phyloP scores from a whole-genome alignment of 2,797 vertebrate genomes.

The Mormyrus proboscirostris region DNA sequence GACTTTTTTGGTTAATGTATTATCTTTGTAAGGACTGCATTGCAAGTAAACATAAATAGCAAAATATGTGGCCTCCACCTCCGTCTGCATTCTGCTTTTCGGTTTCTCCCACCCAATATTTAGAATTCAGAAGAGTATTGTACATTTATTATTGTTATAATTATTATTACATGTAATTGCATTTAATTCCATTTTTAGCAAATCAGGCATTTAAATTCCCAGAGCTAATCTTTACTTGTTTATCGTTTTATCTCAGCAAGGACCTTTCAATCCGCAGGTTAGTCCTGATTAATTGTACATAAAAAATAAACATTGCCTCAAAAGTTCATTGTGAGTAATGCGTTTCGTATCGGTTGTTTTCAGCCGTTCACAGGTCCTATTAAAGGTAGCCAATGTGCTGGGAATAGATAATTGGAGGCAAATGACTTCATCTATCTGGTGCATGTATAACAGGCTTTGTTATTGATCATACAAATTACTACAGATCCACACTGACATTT shows the following conservation, averaged over 20 bases:
- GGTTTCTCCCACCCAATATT: background rate
- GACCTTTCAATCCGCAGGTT: constrained; percentile 13
- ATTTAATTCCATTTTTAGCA: background rate
- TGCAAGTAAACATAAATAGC: background rate
- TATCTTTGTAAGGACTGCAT: background rate
- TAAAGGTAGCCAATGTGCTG: constrained; percentile 16
- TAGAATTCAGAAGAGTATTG: background rate
- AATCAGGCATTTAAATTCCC: background rate
- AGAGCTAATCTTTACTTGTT: background rate
- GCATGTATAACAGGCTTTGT: constrained; percentile 21
- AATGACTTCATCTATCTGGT: constrained; percentile 28
- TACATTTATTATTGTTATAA: constrained; percentile 1
- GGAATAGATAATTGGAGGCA: constrained; percentile 25
- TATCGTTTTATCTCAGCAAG: background rate
- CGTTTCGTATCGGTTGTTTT: constrained; percentile 14
- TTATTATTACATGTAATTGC: background rate
- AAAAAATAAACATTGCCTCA: constrained; percentile 29
- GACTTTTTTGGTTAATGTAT: background rate
- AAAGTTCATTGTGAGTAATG: constrained; percentile 27
- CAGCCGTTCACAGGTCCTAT: constrained; percentile 18
- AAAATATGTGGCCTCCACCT: background rate
- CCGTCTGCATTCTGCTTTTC: background rate
- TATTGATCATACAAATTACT: constrained; percentile 10
- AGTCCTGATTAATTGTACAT: constrained; percentile 41
- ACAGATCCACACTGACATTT: background rate